A percentile compares a stretch with the other conserved stretches of the same genome.
Conservation (phyloP, 1,140 invertebrate genomes). For the Trichonephila clavata region DNA sequence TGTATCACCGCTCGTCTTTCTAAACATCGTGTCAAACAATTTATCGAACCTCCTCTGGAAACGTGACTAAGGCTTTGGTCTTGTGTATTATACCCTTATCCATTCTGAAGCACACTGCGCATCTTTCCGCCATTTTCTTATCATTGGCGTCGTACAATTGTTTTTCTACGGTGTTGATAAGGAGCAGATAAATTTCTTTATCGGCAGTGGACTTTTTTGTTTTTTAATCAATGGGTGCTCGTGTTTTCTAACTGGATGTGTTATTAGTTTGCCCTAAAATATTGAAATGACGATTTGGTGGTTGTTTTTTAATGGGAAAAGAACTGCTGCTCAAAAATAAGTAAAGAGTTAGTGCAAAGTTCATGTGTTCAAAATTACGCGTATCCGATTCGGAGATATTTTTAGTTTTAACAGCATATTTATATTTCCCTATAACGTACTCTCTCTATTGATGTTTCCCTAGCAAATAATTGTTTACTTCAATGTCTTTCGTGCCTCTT, state of each 20-base stretch:
- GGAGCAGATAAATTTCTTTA: not conserved
- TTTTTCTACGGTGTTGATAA: not conserved
- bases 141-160: not conserved
- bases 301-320: too few species aligned
- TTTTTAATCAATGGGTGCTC: not conserved
- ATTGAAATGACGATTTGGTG: too few species aligned
- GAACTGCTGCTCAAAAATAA: too few species aligned
- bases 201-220: not conserved
- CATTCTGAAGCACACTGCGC: not conserved
- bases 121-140: not conserved
- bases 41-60: not conserved
- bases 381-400: too few species aligned
- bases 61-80: not conserved
- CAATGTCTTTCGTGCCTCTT: too few species aligned
- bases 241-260: not conserved
- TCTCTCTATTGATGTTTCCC: too few species aligned
- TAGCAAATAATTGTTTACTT: too few species aligned
- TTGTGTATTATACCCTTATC: not conserved
- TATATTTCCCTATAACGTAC: too few species aligned
- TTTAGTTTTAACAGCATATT: too few species aligned
- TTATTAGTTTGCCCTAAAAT: too few species aligned
- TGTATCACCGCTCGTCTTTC: not conserved
- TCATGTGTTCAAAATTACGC: too few species aligned
- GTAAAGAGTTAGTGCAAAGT: too few species aligned
- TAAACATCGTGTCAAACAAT: constrained; percentile 1